Conservation (phyloP, 2,888 invertebrate species). For the Lathronympha strigana region DNA sequence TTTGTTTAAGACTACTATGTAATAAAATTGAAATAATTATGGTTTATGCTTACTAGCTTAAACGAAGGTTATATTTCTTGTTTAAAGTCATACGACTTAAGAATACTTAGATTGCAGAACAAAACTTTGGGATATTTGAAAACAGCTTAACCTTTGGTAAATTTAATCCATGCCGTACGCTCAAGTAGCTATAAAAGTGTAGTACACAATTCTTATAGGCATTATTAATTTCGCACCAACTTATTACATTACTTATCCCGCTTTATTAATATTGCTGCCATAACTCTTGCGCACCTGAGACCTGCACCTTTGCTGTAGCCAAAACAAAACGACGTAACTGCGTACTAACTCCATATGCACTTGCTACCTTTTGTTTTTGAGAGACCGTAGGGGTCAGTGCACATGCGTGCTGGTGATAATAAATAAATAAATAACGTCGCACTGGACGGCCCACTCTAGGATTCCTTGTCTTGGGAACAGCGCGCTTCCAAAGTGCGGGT, state of each 20-base stretch:
- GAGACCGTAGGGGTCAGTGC: conserved; percentile 4
- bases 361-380: background rate
- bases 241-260: conserved; percentile 35
- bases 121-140: background rate
- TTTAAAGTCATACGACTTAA: background rate
- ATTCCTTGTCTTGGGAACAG: conserved; percentile 23
- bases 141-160: background rate
- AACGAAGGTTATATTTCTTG: too few species aligned
- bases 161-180: conserved; percentile 5
- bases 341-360: background rate
- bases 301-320: conserved; percentile 22
- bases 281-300: conserved; percentile 32
- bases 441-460: conserved; percentile 24
- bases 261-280: conserved; percentile 37
- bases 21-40: too few species aligned
- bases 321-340: background rate
- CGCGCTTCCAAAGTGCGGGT: conserved; percentile 1
- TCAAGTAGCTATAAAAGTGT: conserved; percentile 23
- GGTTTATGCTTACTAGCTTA: too few species aligned
- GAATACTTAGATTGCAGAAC: background rate
- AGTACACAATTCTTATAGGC: conserved; percentile 13
- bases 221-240: conserved; percentile 37
- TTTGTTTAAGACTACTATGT: too few species aligned
- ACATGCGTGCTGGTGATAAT: conserved; percentile 30
- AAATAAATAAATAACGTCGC: conserved; percentile 33